Evolutionary conservation across 2,113 vertebrate species (phyloP), one percentile per base, ranked within the genome.

Genomic region (Misgurnus mizolepis): DNA sequence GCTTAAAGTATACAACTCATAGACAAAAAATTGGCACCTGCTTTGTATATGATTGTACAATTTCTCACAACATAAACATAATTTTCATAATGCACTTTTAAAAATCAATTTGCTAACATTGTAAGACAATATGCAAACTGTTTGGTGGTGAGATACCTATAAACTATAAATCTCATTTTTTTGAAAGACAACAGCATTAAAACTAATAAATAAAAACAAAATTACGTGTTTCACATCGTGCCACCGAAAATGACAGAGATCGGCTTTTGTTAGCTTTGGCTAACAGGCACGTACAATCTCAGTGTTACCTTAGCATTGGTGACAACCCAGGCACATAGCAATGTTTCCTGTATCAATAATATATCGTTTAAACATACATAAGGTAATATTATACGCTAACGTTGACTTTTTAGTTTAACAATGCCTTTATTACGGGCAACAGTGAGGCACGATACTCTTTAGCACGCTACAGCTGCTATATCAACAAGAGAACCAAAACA

Each of bases 181-280:
- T 18, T 18, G 6, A 18, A 58, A 18, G 4, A 8, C 7, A 60
- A 60, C 10, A 45, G 14, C 3, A 72, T 14, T 41, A 11, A 41
- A 9, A 18, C 3, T 39, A 5, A 53, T 27, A 55, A 14, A 49
- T 11, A 27, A 12, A 6, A n/a, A 17, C 3, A 10, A 58, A 18
- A 18, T n/a, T 58, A 58, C 55, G n/a, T 17, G 17, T 7, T 58
- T 18, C 41, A 67, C 18, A 45, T 67, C 68, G 5, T 5, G 41
- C 67, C 3, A n/a, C 1, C 8, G 45, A 78, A 75, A n/a, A 82
- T 27, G 12, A 14, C 60, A 72, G 6, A 80, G 34, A 49, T 8
- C 43, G 71, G 72, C 72, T 75, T 62, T 75, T 75, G 72, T 75
- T 75, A 75, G 72, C 72, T 45, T 45, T 75, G 41, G 72, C 72